Evolutionary conservation across 2,888 invertebrate genomes (phyloP).

Genomic region (Julus scandinavius): DNA sequence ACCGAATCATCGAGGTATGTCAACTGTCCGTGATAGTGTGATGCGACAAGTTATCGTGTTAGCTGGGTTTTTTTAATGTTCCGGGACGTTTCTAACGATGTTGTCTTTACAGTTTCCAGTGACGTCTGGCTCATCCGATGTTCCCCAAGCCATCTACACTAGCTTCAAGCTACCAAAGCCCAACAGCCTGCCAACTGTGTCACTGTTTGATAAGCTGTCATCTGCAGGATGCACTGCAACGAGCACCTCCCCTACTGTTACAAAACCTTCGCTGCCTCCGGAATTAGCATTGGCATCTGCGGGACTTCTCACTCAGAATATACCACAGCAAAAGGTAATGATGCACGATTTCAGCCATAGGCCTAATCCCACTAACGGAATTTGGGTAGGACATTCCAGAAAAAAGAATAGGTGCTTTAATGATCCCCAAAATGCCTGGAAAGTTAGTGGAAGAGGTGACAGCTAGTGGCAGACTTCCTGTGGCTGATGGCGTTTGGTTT

Average conservation of each 20-base stretch:
- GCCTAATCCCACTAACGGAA: neutral
- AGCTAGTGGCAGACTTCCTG: neutral
- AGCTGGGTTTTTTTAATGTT: neutral
- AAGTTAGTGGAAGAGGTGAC: neutral
- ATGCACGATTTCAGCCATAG: neutral
- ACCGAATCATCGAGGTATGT: constrained; percentile 82
- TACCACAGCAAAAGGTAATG: constrained; percentile 44
- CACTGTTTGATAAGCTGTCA: constrained; percentile 40
- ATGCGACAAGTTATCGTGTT: too few species aligned
- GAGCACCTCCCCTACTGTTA: constrained; percentile 22
- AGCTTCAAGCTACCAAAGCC: constrained; percentile 90
- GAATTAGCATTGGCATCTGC: constrained; percentile 50
- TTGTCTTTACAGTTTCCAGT: constrained; percentile 57
- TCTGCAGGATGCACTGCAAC: constrained; percentile 42
- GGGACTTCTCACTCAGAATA: constrained; percentile 50
- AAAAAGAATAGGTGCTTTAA: neutral
- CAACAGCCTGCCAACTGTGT: constrained; percentile 53
- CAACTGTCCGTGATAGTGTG: neutral
- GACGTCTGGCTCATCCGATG: constrained; percentile 66
- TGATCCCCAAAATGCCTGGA: constrained; percentile 4
- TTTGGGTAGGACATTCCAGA: neutral
- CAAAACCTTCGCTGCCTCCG: constrained; percentile 58
- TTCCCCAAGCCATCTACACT: constrained; percentile 91
- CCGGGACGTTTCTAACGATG: neutral
- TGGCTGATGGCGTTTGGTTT: constrained; percentile 49